Conservation (phyloP, 2,797 vertebrate species). For the Periophthalmus magnuspinnatus region DNA sequence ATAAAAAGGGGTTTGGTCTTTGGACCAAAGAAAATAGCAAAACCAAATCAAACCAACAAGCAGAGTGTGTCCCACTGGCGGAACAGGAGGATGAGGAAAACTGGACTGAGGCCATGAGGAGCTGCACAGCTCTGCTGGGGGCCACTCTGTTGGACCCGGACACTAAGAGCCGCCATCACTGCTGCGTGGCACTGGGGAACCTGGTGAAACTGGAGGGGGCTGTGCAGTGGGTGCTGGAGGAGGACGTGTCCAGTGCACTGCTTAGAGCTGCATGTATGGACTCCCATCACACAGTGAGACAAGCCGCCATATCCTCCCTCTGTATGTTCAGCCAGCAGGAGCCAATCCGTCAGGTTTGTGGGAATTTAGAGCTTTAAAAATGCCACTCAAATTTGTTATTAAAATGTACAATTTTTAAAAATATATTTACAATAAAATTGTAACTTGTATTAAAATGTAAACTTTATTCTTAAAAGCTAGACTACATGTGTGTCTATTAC, state of each 20-base stretch:
- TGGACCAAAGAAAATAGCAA: conserved; percentile 26
- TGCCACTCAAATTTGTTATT: neutral
- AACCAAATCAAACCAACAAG: conserved; percentile 20
- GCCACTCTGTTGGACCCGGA: conserved; percentile 78
- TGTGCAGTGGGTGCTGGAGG: conserved; percentile 70
- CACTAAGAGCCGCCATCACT: conserved; percentile 80
- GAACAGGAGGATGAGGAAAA: conserved; percentile 22
- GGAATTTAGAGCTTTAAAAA: neutral
- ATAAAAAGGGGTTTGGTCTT: conserved; percentile 10
- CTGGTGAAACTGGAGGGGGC: conserved; percentile 62
- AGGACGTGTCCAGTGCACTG: conserved; percentile 70
- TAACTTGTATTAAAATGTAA: too few relatives aligned
- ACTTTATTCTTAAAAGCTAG: too few relatives aligned
- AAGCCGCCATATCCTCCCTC: conserved; percentile 82
- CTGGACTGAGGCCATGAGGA: conserved; percentile 67
- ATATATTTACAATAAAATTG: too few relatives aligned
- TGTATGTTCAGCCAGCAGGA: conserved; percentile 76
- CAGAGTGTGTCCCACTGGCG: conserved; percentile 6
- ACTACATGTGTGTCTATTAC: neutral
- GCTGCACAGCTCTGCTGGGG: conserved; percentile 64
- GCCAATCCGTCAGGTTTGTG: conserved; percentile 76
- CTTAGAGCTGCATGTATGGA: conserved; percentile 82
- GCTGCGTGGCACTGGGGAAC: conserved; percentile 83
- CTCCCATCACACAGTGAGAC: conserved; percentile 79
- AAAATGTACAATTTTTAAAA: neutral